A percentile compares a stretch with the other conserved stretches of the same genome.
These are phyloP conservation scores for Gymnobelideus leadbeateri DNA, from an alignment of 2,113 vertebrate genomes.

Conservation along the genomic window DNA sequence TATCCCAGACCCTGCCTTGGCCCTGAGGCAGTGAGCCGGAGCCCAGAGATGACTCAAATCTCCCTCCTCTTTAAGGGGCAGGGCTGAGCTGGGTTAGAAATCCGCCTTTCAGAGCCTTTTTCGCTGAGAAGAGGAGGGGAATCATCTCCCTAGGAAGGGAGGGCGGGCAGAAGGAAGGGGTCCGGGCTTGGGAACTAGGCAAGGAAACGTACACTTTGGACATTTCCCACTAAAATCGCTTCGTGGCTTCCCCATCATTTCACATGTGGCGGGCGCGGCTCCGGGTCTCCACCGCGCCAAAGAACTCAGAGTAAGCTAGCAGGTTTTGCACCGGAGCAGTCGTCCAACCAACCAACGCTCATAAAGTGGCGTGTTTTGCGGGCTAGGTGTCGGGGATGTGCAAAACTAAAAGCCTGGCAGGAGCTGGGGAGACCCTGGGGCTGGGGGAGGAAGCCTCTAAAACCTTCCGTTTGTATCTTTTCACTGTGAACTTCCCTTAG, in stretches of 20 bases:
- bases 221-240: not conserved
- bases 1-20: not conserved
- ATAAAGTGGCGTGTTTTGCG: not conserved
- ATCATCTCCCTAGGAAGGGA: not conserved
- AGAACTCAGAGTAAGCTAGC: not conserved
- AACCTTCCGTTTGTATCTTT: not conserved
- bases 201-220: not conserved
- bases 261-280: not conserved
- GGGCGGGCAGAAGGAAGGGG: not conserved
- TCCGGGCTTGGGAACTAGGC: not conserved
- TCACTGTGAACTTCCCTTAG: not conserved
- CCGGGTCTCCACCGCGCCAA: not conserved
- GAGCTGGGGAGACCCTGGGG: not conserved
- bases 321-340: not conserved
- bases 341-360: not conserved
- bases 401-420: not conserved
- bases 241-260: not conserved
- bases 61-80: not conserved
- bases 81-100: not conserved
- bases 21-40: not conserved
- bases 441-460: not conserved
- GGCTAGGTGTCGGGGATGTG: not conserved
- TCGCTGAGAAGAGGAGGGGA: not conserved
- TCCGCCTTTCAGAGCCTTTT: not conserved
- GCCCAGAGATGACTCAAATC: not conserved